These are phyloP conservation scores for Capreolus pygargus DNA, from an alignment of 2,113 vertebrate genomes.

Conservation along the genomic window DNA sequence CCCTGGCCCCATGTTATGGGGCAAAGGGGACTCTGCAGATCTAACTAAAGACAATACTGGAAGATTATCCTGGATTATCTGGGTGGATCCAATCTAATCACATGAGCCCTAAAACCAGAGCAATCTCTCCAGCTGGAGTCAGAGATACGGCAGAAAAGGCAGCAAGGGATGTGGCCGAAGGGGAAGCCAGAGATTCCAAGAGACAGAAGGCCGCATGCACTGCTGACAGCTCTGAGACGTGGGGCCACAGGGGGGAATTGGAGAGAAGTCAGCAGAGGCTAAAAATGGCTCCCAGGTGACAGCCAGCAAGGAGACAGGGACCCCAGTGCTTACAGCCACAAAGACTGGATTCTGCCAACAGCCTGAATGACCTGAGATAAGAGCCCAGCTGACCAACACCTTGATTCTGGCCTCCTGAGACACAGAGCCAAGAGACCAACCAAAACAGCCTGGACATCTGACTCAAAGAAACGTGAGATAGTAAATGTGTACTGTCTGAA, in stretches of 20 bases:
- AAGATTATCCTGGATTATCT: not conserved
- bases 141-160: not conserved
- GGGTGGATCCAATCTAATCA: not conserved
- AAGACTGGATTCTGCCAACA: not conserved
- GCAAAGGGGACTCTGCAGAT: not conserved
- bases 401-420: not conserved
- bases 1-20: not conserved
- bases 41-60: not conserved
- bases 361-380: not conserved
- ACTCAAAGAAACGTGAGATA: not conserved
- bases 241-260: not conserved
- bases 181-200: not conserved
- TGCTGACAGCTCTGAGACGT: not conserved
- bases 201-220: not conserved
- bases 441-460: not conserved
- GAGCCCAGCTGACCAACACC: not conserved
- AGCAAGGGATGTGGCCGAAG: not conserved
- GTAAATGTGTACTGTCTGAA: not conserved
- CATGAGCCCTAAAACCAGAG: not conserved
- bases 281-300: too few relatives aligned
- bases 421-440: not conserved
- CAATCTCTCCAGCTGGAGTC: not conserved
- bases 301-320: not conserved
- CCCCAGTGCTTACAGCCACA: not conserved
- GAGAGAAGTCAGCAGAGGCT: not conserved